phyloP scores from a whole-genome alignment of 2,888 invertebrate species.

The Sminthurinus aureus region DNA sequence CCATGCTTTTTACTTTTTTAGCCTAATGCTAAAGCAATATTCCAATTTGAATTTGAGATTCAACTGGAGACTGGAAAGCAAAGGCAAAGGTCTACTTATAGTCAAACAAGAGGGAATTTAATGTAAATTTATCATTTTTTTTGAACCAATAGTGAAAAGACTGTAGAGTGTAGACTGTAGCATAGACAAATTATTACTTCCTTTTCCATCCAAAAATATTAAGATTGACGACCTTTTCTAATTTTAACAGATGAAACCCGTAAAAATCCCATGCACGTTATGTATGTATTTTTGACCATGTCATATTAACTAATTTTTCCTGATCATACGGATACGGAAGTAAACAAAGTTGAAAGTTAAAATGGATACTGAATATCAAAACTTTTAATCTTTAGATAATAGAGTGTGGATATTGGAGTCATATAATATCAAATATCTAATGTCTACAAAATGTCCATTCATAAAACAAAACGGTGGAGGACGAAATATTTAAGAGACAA shows the following conservation, averaged over 20 bases:
- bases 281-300: too few species aligned
- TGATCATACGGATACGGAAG: not conserved
- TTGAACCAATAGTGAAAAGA: not conserved
- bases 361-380: not conserved
- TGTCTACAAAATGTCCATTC: too few species aligned
- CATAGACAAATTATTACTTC: conserved; percentile 23
- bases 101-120: not conserved
- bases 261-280: too few species aligned
- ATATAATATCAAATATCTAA: too few species aligned
- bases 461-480: not conserved
- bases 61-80: not conserved
- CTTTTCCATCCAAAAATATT: not conserved
- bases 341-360: too few species aligned
- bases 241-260: not conserved
- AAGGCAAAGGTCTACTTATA: not conserved
- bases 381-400: too few species aligned
- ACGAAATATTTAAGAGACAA: not conserved
- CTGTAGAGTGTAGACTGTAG: too few species aligned
- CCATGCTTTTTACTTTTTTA: too few species aligned
- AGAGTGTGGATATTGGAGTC: too few species aligned
- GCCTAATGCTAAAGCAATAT: too few species aligned
- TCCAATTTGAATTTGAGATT: too few species aligned
- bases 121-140: not conserved
- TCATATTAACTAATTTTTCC: too few species aligned
- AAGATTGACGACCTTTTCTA: not conserved